These are phyloP conservation scores for Corvus cornix DNA, from an alignment of 2,113 vertebrate genomes.

Conservation along the genomic window DNA sequence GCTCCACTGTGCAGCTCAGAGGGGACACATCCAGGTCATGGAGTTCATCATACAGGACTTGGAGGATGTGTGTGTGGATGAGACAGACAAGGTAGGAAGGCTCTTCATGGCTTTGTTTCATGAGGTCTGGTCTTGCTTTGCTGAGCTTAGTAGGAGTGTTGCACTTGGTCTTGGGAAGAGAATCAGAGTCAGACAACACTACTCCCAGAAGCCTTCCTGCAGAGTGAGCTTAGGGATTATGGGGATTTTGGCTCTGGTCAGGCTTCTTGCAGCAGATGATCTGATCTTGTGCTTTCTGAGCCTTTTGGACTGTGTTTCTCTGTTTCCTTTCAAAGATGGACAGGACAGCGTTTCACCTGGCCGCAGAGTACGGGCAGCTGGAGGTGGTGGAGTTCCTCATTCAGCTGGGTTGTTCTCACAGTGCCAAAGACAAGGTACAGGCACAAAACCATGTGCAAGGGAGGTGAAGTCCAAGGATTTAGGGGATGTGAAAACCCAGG, in stretches of 20 bases:
- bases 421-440: constrained; percentile 85
- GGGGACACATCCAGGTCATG: constrained; percentile 80
- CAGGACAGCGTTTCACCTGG: constrained; percentile 84
- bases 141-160: not conserved
- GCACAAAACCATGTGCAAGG: not conserved
- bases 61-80: constrained; percentile 81
- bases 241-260: not conserved
- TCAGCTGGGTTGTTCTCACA: constrained; percentile 77
- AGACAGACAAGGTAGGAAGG: constrained; percentile 78
- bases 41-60: constrained; percentile 86
- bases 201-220: not conserved
- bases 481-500: not conserved
- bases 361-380: constrained; percentile 79
- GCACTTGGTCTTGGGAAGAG: not conserved
- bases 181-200: not conserved
- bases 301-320: not conserved
- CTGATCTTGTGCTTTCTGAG: not conserved
- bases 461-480: not conserved
- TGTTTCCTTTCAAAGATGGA: constrained; percentile 58
- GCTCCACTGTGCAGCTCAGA: constrained; percentile 86
- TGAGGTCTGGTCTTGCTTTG: not conserved
- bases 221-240: not conserved
- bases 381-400: constrained; percentile 86
- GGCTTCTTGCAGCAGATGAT: not conserved
- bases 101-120: not conserved